phyloP scores from a whole-genome alignment of 2,113 vertebrate species.

The Carlito syrichta region DNA sequence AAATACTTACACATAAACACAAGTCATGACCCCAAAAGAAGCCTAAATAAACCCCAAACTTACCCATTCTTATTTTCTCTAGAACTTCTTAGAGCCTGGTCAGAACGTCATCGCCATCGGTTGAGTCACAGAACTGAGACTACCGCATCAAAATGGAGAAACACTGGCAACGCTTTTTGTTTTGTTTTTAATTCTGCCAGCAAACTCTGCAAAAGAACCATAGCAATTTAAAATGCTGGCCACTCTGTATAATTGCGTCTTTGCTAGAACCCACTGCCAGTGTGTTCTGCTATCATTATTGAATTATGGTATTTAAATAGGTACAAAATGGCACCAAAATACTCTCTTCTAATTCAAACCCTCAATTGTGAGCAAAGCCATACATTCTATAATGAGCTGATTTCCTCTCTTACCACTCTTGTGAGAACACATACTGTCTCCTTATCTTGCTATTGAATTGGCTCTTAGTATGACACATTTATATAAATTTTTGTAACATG shows the following conservation, averaged over 20 bases:
- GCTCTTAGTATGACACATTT: not conserved
- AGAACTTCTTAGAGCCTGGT: not conserved
- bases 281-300: not conserved
- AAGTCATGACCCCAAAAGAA: not conserved
- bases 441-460: not conserved
- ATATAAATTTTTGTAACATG: not conserved
- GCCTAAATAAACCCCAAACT: not conserved
- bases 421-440: not conserved
- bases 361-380: not conserved
- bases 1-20: not conserved
- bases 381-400: not conserved
- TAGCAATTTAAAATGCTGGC: not conserved
- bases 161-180: not conserved
- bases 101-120: not conserved
- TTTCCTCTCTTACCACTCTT: not conserved
- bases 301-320: not conserved
- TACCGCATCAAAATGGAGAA: not conserved
- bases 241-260: not conserved
- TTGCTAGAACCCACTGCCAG: not conserved
- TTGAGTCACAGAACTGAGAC: not conserved
- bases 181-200: not conserved
- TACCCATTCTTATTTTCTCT: not conserved
- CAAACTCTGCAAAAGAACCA: not conserved
- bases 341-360: not conserved
- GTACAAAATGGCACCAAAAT: not conserved